Evolutionary conservation across 1,140 invertebrate species (phyloP), one percentile per base, ranked within the genome.

Genomic region (Lamellibrachia luymesi): DNA sequence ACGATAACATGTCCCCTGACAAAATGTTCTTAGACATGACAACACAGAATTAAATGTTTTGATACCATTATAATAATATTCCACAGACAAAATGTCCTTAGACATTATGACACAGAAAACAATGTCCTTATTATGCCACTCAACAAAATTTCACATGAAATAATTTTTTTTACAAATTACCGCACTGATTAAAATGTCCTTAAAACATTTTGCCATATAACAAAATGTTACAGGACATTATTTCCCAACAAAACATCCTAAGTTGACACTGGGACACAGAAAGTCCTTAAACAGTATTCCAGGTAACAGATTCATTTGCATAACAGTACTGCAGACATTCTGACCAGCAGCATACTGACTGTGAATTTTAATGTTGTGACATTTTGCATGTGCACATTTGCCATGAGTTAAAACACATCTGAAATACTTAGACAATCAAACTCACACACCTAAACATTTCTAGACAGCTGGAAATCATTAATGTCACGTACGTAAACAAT

Each of bases 41-140:
- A 80, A 80, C 13, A 80, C 64, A 80, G 64, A 80, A 80, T 80
- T 80, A 17, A 80, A 80, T 80, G 7, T 80, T 80, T 4, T 22
- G 25, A 50, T 25, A 92, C 49, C 51, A 92, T 52, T 49, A 50
- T 92, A 2, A 52, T 25, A 49, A 92, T 50, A 92, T 51, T 51
- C 4, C 51, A 22, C 27, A 52, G 51, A 52, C 38, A 2, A 52
- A 92, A 49, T 51, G 51, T 50, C 92, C 4, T 92, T 64, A 92
- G 56, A 92, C 7, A 92, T 51, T n/a, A 92, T 92, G 49, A 92
- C 52, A 51, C 8, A 49, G n/a, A 92, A 92, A 25, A 49, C 7
- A 50, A 92, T n/a, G 50, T 49, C 50, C 50, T 51, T 50, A 92
- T 51, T 51, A 92, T n/a, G 50, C 6, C n/a, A 92, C 50, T 92